Evolutionary conservation across 2,888 invertebrate species (phyloP).

Genomic region (Cephus pulcher): DNA sequence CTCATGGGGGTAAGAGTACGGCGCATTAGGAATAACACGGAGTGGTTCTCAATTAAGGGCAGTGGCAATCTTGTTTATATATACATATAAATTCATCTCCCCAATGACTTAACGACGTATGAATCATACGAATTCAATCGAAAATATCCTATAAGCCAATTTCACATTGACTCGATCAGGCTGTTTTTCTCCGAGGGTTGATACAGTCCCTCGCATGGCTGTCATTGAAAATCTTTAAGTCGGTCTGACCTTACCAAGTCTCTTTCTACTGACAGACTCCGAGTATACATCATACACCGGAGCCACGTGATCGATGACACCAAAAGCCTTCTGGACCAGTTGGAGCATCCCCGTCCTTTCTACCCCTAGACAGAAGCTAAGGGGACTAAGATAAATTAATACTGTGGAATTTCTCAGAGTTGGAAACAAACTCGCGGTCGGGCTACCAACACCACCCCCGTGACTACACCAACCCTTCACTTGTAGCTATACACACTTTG

Average conservation of each 20-base stretch:
- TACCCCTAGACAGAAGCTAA: conserved; percentile 27
- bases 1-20: too few species aligned
- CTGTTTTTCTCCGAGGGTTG: too few species aligned
- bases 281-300: conserved; percentile 34
- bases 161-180: too few species aligned
- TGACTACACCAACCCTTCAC: neutral
- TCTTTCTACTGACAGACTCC: neutral
- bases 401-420: conserved; percentile 44
- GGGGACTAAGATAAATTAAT: conserved; percentile 54
- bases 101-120: neutral
- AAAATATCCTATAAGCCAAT: too few species aligned
- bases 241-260: neutral
- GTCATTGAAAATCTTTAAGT: neutral
- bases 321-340: neutral
- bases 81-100: neutral
- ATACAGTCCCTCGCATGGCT: neutral
- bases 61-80: too few species aligned
- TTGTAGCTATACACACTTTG: neutral
- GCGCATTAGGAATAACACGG: too few species aligned
- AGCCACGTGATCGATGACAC: conserved; percentile 8
- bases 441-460: neutral
- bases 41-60: too few species aligned
- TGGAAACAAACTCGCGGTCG: conserved; percentile 41
- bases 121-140: too few species aligned
- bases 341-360: neutral